Conservation (phyloP, 2,888 invertebrate genomes). For the Lapara coniferarum region DNA sequence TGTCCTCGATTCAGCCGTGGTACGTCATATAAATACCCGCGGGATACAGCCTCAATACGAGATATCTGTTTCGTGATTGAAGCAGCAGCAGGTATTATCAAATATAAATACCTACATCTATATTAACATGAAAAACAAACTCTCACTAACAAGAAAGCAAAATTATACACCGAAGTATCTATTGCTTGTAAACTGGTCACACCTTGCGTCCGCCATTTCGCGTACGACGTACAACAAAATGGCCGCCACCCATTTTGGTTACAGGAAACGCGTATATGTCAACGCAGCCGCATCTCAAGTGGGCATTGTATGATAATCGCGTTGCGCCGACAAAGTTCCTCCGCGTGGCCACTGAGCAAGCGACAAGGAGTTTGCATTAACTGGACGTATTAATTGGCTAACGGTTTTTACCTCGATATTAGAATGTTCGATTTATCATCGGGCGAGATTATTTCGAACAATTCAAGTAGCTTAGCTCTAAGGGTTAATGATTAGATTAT, state of each 20-base stretch:
- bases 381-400: slow-evolving; percentile 26
- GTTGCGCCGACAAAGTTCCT: slow-evolving; percentile 74
- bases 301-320: slow-evolving; percentile 81
- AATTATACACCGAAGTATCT: slow-evolving; percentile 16
- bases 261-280: slow-evolving; percentile 82
- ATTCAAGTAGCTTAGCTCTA: slow-evolving; percentile 18
- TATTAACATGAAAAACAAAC: too few relatives aligned
- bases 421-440: slow-evolving; percentile 18
- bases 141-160: slow-evolving; percentile 10
- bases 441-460: slow-evolving; percentile 19
- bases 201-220: slow-evolving; percentile 68
- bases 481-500: slow-evolving; percentile 22
- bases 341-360: slow-evolving; percentile 58
- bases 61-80: too few relatives aligned
- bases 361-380: slow-evolving; percentile 31
- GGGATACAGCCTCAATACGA: too few relatives aligned
- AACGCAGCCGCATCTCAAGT: slow-evolving; percentile 76
- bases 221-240: slow-evolving; percentile 69
- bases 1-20: too few relatives aligned
- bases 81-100: too few relatives aligned
- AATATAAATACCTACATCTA: too few relatives aligned
- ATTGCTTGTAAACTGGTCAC: slow-evolving; percentile 31
- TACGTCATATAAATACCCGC: too few relatives aligned
- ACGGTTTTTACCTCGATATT: slow-evolving; percentile 24
- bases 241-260: slow-evolving; percentile 74